Percentiles rank a stretch among this genome's conserved stretches.
phyloP scores from a whole-genome alignment of 2,797 vertebrate species.

The Parauchenoglanis punctatus region DNA sequence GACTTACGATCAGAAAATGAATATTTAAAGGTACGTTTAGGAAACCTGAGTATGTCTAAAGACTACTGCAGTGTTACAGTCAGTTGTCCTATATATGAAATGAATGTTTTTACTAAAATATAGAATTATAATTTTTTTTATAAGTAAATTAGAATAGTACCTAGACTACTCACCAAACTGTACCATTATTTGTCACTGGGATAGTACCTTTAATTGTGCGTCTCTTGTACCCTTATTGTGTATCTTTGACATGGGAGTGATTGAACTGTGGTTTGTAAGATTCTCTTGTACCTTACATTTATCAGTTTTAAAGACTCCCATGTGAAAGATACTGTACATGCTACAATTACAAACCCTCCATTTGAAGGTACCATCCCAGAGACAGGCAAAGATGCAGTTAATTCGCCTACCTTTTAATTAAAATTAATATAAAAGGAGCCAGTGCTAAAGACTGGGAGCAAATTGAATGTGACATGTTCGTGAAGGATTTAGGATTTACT shows the following conservation, averaged over 20 bases:
- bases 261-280: background rate
- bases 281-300: background rate
- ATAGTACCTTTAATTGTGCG: background rate
- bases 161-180: background rate
- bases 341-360: background rate
- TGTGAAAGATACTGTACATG: background rate
- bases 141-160: background rate
- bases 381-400: background rate
- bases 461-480: background rate
- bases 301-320: background rate
- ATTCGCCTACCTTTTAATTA: background rate
- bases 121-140: no score
- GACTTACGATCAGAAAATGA: slow-evolving; percentile 96
- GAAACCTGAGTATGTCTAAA: background rate
- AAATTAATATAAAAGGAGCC: background rate
- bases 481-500: slow-evolving; percentile 42
- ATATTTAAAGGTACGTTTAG: slow-evolving; percentile 87
- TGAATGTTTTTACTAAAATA: background rate
- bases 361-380: background rate
- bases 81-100: background rate
- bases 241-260: background rate
- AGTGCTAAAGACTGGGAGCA: background rate
- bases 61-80: background rate
- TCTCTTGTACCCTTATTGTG: background rate
- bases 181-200: background rate